Conservation (phyloP, 2,797 vertebrate species). For the Buceros bicornis region DNA sequence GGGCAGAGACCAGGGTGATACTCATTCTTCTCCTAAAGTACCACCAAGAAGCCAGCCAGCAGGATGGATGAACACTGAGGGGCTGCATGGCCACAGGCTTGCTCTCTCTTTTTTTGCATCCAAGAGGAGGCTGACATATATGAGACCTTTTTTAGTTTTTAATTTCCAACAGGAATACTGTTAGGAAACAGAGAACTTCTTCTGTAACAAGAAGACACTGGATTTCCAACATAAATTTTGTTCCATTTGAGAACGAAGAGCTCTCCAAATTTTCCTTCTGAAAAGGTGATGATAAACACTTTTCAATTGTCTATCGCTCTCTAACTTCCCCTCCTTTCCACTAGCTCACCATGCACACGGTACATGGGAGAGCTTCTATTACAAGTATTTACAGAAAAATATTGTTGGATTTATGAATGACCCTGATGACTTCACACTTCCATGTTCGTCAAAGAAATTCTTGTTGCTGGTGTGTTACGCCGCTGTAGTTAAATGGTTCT, state of each 20-base stretch:
- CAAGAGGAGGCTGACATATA: not conserved
- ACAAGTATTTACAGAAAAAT: not conserved
- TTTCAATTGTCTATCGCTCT: not conserved
- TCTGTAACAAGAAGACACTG: not conserved
- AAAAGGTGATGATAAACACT: not conserved
- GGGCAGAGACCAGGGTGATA: not conserved
- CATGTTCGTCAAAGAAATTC: not conserved
- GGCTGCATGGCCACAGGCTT: not conserved
- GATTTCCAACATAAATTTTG: not conserved
- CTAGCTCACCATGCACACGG: rapidly evolving
- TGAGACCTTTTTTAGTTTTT: not conserved
- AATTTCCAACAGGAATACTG: not conserved
- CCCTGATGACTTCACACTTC: not conserved
- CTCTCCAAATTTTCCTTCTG: not conserved
- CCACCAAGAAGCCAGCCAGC: rapidly evolving
- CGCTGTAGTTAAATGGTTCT: not conserved
- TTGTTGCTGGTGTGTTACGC: not conserved
- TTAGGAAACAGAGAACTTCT: not conserved
- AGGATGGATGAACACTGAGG: rapidly evolving
- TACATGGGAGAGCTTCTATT: not conserved
- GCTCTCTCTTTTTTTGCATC: not conserved
- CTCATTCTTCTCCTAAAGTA: not conserved
- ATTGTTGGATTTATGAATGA: not conserved
- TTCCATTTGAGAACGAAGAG: not conserved
- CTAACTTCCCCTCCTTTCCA: not conserved